Conservation (phyloP, 2,888 invertebrate species). For the Drosophila histrio region DNA sequence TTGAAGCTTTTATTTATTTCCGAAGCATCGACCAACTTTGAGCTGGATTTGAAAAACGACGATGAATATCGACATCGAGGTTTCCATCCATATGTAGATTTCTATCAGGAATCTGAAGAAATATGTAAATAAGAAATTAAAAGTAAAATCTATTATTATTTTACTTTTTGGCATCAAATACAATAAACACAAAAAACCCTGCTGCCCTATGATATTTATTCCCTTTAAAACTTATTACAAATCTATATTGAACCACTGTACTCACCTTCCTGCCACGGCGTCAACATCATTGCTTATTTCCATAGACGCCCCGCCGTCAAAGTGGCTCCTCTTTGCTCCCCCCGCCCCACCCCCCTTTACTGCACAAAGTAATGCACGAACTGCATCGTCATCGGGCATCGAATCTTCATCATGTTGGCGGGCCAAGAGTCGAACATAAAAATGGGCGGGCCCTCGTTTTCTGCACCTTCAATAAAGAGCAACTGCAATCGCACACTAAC, state of each 20-base stretch:
- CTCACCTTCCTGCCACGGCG: constrained; percentile 48
- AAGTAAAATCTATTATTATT: too few species aligned
- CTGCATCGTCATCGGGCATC: constrained; percentile 62
- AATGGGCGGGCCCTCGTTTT: constrained; percentile 77
- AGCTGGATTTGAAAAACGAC: too few species aligned
- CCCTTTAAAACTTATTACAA: background rate
- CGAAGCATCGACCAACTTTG: too few species aligned
- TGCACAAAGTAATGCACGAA: constrained; percentile 47
- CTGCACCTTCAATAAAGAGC: constrained; percentile 73
- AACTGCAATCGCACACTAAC: constrained; percentile 46
- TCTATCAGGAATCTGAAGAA: too few species aligned
- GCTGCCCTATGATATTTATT: background rate
- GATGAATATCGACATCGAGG: too few species aligned
- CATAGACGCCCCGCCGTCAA: constrained; percentile 75
- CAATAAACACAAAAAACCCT: background rate
- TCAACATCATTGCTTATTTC: constrained; percentile 71
- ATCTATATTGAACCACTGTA: constrained; percentile 15
- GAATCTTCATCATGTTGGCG: constrained; percentile 76
- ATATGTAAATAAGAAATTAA: too few species aligned
- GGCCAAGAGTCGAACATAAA: constrained; percentile 60
- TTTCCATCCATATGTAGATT: too few species aligned
- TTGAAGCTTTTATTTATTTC: too few species aligned
- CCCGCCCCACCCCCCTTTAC: background rate
- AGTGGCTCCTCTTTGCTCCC: constrained; percentile 20
- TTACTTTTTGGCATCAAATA: too few species aligned